Conservation (phyloP, 2,797 vertebrate genomes). For the Lycodopsis pacificus region DNA sequence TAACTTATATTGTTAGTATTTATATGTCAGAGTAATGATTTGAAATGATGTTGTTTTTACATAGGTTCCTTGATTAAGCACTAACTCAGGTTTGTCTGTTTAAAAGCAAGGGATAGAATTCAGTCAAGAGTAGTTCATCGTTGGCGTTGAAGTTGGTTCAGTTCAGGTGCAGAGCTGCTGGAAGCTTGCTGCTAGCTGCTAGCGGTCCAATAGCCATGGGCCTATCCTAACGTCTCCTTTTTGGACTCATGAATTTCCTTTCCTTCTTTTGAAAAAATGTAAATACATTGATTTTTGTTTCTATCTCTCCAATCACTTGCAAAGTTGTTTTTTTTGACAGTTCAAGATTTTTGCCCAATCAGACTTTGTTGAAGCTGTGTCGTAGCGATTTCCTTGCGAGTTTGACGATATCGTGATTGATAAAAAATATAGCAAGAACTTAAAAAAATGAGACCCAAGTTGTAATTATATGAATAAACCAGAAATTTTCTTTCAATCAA, state of each 20-base stretch:
- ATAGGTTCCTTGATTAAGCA: too few species aligned
- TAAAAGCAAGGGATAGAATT: neutral
- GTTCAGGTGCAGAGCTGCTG: neutral
- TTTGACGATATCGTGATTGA: neutral
- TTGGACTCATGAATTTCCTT: neutral
- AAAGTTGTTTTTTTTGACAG: too few species aligned
- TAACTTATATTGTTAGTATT: too few species aligned
- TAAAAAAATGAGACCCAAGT: neutral
- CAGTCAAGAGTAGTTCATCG: neutral
- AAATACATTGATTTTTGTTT: neutral
- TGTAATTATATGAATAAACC: neutral
- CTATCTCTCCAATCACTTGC: too few species aligned
- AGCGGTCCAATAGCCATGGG: neutral
- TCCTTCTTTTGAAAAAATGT: neutral
- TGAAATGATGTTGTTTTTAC: too few species aligned
- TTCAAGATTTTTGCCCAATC: too few species aligned
- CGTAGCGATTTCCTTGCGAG: neutral
- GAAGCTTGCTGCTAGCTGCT: neutral
- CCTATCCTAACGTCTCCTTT: neutral
- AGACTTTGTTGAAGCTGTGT: too few species aligned
- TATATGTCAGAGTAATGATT: too few species aligned
- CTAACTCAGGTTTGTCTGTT: neutral
- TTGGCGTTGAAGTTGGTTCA: neutral
- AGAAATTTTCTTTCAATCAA: slow-evolving; percentile 2
- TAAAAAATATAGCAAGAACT: too few species aligned